Evolutionary conservation across 53 echinoderm and acorn worm genomes (phyloP), one percentile per base, ranked within the genome.

Genomic region (Actinopyga echinites): DNA sequence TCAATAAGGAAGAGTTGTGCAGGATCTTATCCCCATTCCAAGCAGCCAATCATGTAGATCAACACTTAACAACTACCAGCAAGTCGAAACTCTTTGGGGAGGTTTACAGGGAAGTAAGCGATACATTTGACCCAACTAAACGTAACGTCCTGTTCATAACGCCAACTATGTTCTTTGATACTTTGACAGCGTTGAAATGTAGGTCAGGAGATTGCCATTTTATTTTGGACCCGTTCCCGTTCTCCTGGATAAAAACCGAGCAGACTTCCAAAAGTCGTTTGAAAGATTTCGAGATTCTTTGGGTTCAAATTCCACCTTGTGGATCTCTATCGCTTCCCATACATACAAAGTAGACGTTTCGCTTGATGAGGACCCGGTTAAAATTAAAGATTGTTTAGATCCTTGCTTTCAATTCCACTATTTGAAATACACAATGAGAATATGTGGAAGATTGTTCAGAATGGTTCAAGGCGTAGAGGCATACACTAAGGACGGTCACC

Each of bases 321-420:
- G 71, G 71, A 71, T 71, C 8, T 40, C 71, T 2, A 36, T 71
- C 28, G 71, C 44, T 6, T 21, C 71, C n/a, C 71, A 71, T 71
- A 71, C 71, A 8, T 71, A 71, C 42, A 71, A 71, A 71, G 71
- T 71, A 24, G 42, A 71, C 44, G 71, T 71, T n/a, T 34, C 24
- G 1, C 0, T 2, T 1, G 13, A 42, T 8, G 71, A 71, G 22
- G 22, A 71, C 24, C 71, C 71, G 2, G 2, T 19, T 1, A 42
- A 71, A 40, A 49, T 49, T 1, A 49, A 49, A 17, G 7, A 6
- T 13, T 49, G 2, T 17, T 49, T 49, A 15, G 49, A 49, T 2
- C 7, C 40, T 42, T 5, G 1, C 3, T 71, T 71, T 20, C 23
- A 71, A 1, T 71, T 71, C 10, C 1, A 24, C 10, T 71, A 71